phyloP scores from a whole-genome alignment of 2,888 invertebrate species.

The Drosophila affinis region DNA sequence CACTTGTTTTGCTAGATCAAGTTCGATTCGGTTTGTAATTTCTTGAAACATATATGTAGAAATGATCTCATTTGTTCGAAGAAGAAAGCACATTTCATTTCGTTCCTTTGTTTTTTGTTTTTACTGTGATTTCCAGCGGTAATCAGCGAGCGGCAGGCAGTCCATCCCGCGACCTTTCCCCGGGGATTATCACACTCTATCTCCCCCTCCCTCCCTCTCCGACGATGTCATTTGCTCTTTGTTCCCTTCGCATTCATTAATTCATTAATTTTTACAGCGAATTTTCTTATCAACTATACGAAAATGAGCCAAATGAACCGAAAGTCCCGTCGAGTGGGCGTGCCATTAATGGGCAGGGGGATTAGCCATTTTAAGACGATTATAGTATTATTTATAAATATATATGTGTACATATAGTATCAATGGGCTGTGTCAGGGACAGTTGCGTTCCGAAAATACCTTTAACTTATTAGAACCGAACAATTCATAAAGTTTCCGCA shows the following conservation, averaged over 20 bases:
- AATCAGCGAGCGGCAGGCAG: conserved; percentile 9
- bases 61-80: conserved; percentile 37
- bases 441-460: not conserved
- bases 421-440: too few relatives aligned
- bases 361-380: not conserved
- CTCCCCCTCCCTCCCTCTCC: not conserved
- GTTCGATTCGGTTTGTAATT: not conserved
- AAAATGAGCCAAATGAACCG: not conserved
- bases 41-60: conserved; percentile 1
- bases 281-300: conserved; percentile 16
- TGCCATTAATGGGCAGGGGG: not conserved
- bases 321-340: not conserved
- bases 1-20: not conserved
- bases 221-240: conserved; percentile 22
- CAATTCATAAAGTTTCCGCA: conserved; percentile 16
- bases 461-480: conserved; percentile 9
- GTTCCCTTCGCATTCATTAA: conserved; percentile 14
- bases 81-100: conserved; percentile 2
- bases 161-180: conserved; percentile 13
- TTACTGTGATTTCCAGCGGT: not conserved
- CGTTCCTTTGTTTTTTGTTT: not conserved
- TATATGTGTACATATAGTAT: too few relatives aligned
- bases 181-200: conserved; percentile 14
- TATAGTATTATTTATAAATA: not conserved
- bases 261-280: conserved; percentile 13